These are phyloP conservation scores for Trichonephila clavipes DNA, from an alignment of 1,140 invertebrate species.

Conservation along the genomic window DNA sequence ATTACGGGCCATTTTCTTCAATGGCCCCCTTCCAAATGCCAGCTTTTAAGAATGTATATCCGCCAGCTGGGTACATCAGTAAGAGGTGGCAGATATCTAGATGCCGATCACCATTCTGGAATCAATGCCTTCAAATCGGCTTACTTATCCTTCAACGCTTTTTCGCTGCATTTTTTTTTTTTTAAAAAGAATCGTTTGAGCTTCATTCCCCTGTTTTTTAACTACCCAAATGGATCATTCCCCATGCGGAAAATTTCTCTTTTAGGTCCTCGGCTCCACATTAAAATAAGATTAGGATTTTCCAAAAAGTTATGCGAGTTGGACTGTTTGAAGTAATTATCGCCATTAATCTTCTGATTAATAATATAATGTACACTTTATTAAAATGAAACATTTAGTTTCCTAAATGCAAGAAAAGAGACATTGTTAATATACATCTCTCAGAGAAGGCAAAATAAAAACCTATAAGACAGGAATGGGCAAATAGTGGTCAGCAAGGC, in stretches of 20 bases:
- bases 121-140: constrained; percentile 43
- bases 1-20: constrained; percentile 60
- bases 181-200: not conserved
- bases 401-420: too few species aligned
- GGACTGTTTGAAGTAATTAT: too few species aligned
- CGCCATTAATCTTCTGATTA: too few species aligned
- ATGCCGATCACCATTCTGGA: not conserved
- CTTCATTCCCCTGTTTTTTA: not conserved
- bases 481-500: too few species aligned
- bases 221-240: not conserved
- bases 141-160: not conserved
- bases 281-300: not conserved
- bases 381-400: too few species aligned
- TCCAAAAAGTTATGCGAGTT: not conserved
- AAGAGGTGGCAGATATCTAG: not conserved
- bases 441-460: too few species aligned
- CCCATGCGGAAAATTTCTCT: not conserved
- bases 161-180: not conserved
- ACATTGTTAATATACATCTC: too few species aligned
- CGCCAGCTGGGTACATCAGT: constrained; percentile 12
- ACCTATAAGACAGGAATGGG: too few species aligned
- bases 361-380: too few species aligned
- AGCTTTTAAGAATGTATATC: constrained; percentile 36
- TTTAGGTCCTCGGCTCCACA: not conserved
- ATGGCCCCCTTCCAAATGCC: constrained; percentile 25